Evolutionary conservation across 2,113 vertebrate genomes (phyloP), one percentile per base, ranked within the genome.

Genomic region (Amblyopsis rosae): DNA sequence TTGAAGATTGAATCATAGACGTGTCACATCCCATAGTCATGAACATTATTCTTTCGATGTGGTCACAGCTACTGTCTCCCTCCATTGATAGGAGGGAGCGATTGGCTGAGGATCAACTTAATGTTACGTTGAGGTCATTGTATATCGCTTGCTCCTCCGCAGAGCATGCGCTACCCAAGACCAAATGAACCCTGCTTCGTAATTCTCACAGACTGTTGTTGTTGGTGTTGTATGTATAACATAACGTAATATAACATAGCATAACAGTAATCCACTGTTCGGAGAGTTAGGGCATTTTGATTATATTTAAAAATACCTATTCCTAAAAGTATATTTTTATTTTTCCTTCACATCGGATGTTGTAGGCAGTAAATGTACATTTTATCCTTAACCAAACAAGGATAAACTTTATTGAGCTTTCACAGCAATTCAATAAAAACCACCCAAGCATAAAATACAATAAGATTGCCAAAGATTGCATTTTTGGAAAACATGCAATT

Each of bases 91-190:
- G 51, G 11, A 46, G 78, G 71, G n/a, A 46, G 47, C 57, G 71
- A 67, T 72, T 67, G 73, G 62, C 66, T 46, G 26, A 64, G 68
- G 58, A 67, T 66, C 70, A 48, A 45, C 16, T 68, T 67, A 74
- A 65, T 50, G 62, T 67, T 69, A 51, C 61, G 59, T 77, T 15
- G 62, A 72, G 82, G 81, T 88, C 82, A 19, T 62, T 15, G 26
- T 10, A 51, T 76, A 41, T 5, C 5, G 35, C 70, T 51, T 51
- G 1, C 55, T 16, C 48, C 16, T 61, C 71, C 60, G 72, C 70
- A 19, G 51, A 53, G 49, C 47, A 8, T 65, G 67, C 57, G 26
- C 1, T 26, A 26, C 26, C 26, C 26, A 26, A 26, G 26, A 48
- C 65, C 60, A 53, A 53, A 60, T 56, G 41, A 32, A 58, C 68